Percentiles rank a stretch among this genome's conserved stretches.
phyloP scores from a whole-genome alignment of 2,888 invertebrate genomes.

The Rotaria macrura region DNA sequence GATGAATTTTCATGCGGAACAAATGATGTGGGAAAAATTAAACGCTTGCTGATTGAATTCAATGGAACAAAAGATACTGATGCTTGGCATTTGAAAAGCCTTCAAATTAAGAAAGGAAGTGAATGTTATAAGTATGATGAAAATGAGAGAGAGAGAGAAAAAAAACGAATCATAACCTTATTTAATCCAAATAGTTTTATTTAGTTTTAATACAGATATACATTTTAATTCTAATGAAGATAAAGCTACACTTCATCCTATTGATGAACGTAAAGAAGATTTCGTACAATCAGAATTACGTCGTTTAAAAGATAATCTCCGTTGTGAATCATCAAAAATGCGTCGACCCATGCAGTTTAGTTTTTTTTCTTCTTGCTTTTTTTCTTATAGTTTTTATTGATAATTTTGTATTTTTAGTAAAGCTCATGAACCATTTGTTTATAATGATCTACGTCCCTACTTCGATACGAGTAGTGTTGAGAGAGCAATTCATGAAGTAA shows the following conservation, averaged over 20 bases:
- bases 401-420: background rate
- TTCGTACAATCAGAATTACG: background rate
- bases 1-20: background rate
- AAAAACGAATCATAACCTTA: background rate
- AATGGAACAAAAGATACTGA: background rate
- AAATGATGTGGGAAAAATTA: background rate
- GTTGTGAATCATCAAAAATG: background rate
- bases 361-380: background rate
- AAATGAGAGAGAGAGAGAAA: too few species aligned
- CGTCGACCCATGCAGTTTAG: background rate
- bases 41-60: background rate
- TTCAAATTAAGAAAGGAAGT: background rate
- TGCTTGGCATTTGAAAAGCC: background rate
- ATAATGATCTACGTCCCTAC: slow-evolving; percentile 31
- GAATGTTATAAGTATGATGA: background rate
- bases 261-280: background rate
- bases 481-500: slow-evolving; percentile 25
- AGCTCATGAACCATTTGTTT: slow-evolving; percentile 30
- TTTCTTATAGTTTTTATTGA: background rate
- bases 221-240: background rate
- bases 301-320: background rate
- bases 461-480: slow-evolving; percentile 24
- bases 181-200: background rate
- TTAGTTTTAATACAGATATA: background rate
- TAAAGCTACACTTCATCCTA: background rate